Percentiles rank a stretch among this genome's conserved stretches.
These are phyloP conservation scores for Paralichthys olivaceus DNA, from an alignment of 2,113 vertebrate species.

Conservation along the genomic window DNA sequence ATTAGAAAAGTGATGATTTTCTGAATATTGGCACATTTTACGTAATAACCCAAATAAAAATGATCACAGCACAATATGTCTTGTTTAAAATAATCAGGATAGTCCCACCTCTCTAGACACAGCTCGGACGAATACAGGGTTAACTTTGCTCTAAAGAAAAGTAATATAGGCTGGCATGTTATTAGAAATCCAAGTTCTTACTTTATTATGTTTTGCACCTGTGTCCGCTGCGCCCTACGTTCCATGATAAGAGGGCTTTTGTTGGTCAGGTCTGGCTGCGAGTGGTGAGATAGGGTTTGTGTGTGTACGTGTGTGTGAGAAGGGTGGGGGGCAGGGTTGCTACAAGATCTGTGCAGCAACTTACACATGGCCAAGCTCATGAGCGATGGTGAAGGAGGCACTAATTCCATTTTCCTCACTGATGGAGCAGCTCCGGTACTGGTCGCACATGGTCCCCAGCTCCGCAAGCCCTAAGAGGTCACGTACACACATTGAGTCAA, in stretches of 20 bases:
- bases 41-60: too few relatives aligned
- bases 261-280: conserved; percentile 59
- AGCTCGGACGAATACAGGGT: conserved; percentile 29
- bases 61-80: neutral
- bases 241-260: conserved; percentile 81
- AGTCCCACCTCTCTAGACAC: neutral
- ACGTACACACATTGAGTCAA: conserved; percentile 39
- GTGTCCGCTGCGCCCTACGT: conserved; percentile 58
- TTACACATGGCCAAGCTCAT: conserved; percentile 98
- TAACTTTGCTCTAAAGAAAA: conserved; percentile 18
- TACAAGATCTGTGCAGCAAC: conserved; percentile 67
- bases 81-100: neutral
- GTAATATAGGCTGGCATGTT: conserved; percentile 70
- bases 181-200: conserved; percentile 73
- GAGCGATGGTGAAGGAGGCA: conserved; percentile 95
- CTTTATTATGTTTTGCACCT: conserved; percentile 83
- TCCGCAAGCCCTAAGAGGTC: conserved; percentile 90
- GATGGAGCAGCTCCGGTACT: conserved; percentile 94
- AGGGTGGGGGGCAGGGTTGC: too few relatives aligned
- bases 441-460: conserved; percentile 96
- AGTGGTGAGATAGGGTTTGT: conserved; percentile 8
- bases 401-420: conserved; percentile 98
- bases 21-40: too few relatives aligned
- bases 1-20: too few relatives aligned
- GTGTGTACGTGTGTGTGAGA: conserved; percentile 9